Base-by-base conservation (phyloP, 2,797 vertebrate species). In the Austrolebias charrua region DNA sequence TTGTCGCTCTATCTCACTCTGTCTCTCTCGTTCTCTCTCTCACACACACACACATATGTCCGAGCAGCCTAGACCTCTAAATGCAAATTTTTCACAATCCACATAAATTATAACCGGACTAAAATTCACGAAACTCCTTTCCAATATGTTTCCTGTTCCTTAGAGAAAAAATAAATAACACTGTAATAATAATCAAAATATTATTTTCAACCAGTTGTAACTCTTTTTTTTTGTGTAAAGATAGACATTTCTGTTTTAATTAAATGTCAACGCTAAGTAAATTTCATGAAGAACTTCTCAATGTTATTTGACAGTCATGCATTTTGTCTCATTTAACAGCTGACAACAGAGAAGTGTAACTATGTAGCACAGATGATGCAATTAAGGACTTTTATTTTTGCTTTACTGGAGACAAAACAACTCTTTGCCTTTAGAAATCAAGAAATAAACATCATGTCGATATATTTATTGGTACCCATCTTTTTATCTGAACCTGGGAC, bases 101-200 rank as follows among this genome's bases (percentile, higher is more conserved):
- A 75, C 78, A 90, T 92, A 90, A 90, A 92, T 92, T 92, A 92
- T 68, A 40, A 4, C 64, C 65, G 57, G 81, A 93, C 92, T 90
- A 90, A 92, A 92, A 92, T 92, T 89, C 86, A 91, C 90, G 85
- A 91, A 91, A 89, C 79, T 81, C 74, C 89, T 88, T 88, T 83
- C 66, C 73, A 87, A 82, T 84, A 87, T 86, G 24, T 24, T 24
- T 85, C 88, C 80, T 66, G 71, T 85, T 73, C 73, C 67, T 72
- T 78, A 72, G 78, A 80, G n/a, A 83, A 76, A 79, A 15, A 49
- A 19, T 35, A 35, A 35, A 8, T 35, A 35, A 47, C 8, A 66
- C n/a, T n/a, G 12, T 9, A 40, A 40, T 40, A 76, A 81, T 73
- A 79, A 79, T 65, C 55, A 35, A 65, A 59, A 79, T 63, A 79